phyloP scores from a whole-genome alignment of 2,888 invertebrate species.

The Microctonus brassicae region DNA sequence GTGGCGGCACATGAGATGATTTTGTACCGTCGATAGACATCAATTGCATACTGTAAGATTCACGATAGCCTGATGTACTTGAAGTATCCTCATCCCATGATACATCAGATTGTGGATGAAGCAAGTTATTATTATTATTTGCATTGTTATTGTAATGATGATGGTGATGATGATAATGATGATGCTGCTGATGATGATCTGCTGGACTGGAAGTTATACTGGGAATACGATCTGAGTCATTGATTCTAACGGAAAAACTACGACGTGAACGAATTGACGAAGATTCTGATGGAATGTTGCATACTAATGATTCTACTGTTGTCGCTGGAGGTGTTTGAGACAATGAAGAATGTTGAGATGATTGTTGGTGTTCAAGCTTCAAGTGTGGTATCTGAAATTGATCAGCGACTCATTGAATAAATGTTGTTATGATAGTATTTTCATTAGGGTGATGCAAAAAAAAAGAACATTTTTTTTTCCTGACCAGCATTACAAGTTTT shows the following conservation, averaged over 20 bases:
- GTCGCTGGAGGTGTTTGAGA: conserved; percentile 49
- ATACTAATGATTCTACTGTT: conserved; percentile 48
- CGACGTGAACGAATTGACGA: conserved; percentile 57
- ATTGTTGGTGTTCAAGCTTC: conserved; percentile 68
- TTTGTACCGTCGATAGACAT: conserved; percentile 73
- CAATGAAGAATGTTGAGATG: conserved; percentile 42
- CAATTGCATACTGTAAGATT: conserved; percentile 78
- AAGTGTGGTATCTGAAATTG: conserved; percentile 70
- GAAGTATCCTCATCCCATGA: conserved; percentile 86
- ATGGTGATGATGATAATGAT: conserved; percentile 49
- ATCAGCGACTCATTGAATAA: neutral
- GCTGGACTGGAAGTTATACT: conserved; percentile 24
- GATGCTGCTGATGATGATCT: conserved; percentile 44
- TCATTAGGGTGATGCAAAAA: too few relatives aligned
- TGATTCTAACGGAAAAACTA: conserved; percentile 52
- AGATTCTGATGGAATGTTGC: conserved; percentile 58
- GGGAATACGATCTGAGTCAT: conserved; percentile 41
- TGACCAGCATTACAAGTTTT: too few relatives aligned
- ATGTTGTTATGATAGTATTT: too few relatives aligned
- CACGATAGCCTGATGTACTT: conserved; percentile 87
- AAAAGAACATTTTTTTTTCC: too few relatives aligned
- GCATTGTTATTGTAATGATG: conserved; percentile 38
- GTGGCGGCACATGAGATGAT: conserved; percentile 70
- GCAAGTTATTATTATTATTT: conserved; percentile 48
- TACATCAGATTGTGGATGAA: conserved; percentile 74